Evolutionary conservation across 2,797 vertebrate species (phyloP).

Genomic region (Gallinago stenura): DNA sequence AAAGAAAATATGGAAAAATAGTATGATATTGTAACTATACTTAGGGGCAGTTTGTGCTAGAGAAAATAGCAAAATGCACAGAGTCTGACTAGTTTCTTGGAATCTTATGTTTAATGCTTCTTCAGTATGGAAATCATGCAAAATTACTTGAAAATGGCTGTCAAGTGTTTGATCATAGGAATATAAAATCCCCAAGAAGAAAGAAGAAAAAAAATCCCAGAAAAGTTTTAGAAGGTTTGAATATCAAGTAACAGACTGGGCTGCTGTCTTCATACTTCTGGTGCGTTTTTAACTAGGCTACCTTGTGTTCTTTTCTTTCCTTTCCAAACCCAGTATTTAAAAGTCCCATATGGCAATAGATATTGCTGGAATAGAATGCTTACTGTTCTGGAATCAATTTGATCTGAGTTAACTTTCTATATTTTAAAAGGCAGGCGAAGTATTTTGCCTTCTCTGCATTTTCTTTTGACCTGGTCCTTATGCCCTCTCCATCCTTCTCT

Average conservation of each 20-base stretch:
- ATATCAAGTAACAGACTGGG: conserved; percentile 73
- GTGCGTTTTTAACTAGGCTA: conserved; percentile 64
- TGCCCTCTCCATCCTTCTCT: background rate
- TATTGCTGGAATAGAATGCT: conserved; percentile 66
- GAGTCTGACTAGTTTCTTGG: conserved; percentile 39
- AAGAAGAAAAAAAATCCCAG: conserved; percentile 1
- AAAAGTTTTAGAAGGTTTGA: conserved; percentile 64
- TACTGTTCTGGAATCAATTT: conserved; percentile 68
- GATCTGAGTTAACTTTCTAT: conserved; percentile 47
- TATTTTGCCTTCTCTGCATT: conserved; percentile 15
- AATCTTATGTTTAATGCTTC: conserved; percentile 54
- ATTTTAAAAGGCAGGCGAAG: conserved; percentile 40
- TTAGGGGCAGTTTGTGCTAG: conserved; percentile 22
- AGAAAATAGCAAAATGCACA: conserved; percentile 39
- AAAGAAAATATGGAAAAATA: conserved; percentile 40
- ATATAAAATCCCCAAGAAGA: conserved; percentile 28
- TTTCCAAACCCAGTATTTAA: conserved; percentile 71
- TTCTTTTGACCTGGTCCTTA: conserved; percentile 15
- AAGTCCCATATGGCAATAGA: conserved; percentile 72
- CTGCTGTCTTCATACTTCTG: conserved; percentile 71
- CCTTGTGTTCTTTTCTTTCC: conserved; percentile 70
- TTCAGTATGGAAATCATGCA: conserved; percentile 64
- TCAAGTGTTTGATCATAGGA: conserved; percentile 59
- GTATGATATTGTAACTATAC: conserved; percentile 26
- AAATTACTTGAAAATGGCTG: conserved; percentile 67